Base-by-base conservation (phyloP, 2,888 invertebrate genomes). In the Thumatha senex region DNA sequence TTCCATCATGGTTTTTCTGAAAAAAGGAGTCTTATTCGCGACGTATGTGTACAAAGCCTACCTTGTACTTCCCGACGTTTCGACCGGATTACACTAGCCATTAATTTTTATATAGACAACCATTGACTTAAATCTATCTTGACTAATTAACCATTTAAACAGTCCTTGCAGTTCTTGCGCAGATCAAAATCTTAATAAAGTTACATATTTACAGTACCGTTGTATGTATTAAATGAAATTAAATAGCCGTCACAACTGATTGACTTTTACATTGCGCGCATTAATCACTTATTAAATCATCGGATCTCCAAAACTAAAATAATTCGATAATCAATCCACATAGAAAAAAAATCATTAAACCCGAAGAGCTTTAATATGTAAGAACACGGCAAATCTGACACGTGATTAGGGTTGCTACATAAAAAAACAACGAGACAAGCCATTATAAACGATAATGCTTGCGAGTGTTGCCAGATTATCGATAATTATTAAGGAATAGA, bases 391-490 rank as follows among this genome's bases (percentile, higher is more conserved):
- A 89, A 90, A 91, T 88, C 90, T 88, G 90, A 90, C 90, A 86
- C 78, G 69, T 91, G 90, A 91, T 89, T 89, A 89, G 90, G 90
- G 90, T 90, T 88, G 77, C 89, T 39, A 53, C 79, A 82, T 72
- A 73, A 72, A 65, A 71, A 83, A 89, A 88, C 76, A 81, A 79
- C 80, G 60, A 78, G 73, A 77, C 79, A 74, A 79, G 69, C 89
- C 89, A 89, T 89, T 89, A 90, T 87, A 78, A 76, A 69, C 76
- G 67, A 67, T 67, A 67, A 67, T 56, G 67, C 67, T 58, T 46
- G 63, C 83, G 80, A 86, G 84, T 89, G 88, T 90, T 89, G 84
- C 89, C 88, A 88, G 90, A 89, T 90, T 90, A 89, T 82, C 88
- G 83, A 89, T 89, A 89, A 91, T 90, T 89, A 89, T 88, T 83